A percentile compares a stretch with the other conserved stretches of the same genome.
Conservation (phyloP, 64 coral and sea anemone species). For the Catalaphyllia jardinei region DNA sequence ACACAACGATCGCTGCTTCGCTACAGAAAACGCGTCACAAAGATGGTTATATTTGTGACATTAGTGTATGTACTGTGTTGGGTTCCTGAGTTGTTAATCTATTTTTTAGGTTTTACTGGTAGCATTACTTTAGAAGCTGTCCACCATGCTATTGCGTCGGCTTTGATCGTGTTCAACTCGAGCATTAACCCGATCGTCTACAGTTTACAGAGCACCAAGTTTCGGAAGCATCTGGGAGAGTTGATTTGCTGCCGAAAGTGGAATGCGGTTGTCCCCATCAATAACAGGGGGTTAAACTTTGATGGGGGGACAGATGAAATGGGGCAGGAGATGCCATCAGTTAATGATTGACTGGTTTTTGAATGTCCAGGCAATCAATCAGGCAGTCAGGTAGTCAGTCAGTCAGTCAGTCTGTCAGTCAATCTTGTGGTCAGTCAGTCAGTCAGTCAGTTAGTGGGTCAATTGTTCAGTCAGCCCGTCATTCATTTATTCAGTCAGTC, state of each 20-base stretch:
- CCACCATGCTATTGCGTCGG: constrained; percentile 11
- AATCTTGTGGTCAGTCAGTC: too few species aligned
- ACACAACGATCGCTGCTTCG: not conserved
- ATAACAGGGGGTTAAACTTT: not conserved
- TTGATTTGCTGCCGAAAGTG: not conserved
- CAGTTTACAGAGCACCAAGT: not conserved
- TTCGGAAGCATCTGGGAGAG: not conserved
- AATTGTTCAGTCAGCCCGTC: too few species aligned
- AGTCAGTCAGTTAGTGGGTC: too few species aligned
- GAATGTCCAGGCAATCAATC: not conserved
- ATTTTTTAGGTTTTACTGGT: constrained; percentile 20
- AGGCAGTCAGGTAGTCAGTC: too few species aligned
- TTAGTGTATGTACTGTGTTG: constrained; percentile 27
- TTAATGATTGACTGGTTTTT: too few species aligned
- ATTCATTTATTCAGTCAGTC: too few species aligned
- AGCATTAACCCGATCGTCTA: not conserved
- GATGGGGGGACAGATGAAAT: not conserved
- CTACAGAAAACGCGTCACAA: constrained; percentile 28
- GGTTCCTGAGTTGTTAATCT: constrained; percentile 33
- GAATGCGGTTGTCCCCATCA: not conserved
- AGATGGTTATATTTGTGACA: constrained; percentile 38
- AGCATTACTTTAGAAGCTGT: not conserved
- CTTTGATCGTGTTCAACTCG: constrained; percentile 27
- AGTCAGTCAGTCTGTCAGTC: not conserved
- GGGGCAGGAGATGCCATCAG: not conserved